phyloP scores from a whole-genome alignment of 1,140 invertebrate species.

The Drosophila novamexicana region DNA sequence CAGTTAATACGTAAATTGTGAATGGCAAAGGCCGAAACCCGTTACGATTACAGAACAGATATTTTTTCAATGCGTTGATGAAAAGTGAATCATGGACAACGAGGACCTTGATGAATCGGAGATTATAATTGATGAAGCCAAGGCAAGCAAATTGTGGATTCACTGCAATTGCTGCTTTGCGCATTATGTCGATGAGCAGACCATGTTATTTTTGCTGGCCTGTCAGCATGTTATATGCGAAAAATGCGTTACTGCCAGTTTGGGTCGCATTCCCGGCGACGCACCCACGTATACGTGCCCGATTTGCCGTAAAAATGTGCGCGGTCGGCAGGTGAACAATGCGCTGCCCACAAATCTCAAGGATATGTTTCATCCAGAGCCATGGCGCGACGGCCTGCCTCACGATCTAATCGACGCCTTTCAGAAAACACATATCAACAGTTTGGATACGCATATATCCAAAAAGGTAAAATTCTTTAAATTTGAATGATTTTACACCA shows the following conservation, averaged over 20 bases:
- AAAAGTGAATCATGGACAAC: neutral
- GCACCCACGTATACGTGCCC: slow-evolving; percentile 50
- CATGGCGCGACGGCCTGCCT: slow-evolving; percentile 37
- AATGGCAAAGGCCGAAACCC: slow-evolving; percentile 16
- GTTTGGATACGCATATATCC: slow-evolving; percentile 38
- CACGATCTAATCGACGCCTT: slow-evolving; percentile 37
- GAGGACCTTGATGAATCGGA: no score
- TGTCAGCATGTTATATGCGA: slow-evolving; percentile 65
- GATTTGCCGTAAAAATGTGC: slow-evolving; percentile 47
- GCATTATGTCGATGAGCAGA: slow-evolving; percentile 22
- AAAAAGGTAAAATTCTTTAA: slow-evolving; percentile 31
- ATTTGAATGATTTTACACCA: neutral
- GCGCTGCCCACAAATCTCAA: slow-evolving; percentile 54
- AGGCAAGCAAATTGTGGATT: slow-evolving; percentile 59
- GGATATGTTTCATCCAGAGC: slow-evolving; percentile 63
- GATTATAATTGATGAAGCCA: slow-evolving; percentile 1
- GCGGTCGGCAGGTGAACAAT: slow-evolving; percentile 59
- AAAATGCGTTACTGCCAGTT: slow-evolving; percentile 43
- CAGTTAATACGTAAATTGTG: neutral
- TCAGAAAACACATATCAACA: slow-evolving; percentile 44
- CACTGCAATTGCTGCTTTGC: slow-evolving; percentile 69
- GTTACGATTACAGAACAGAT: slow-evolving; percentile 5
- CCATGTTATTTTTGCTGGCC: slow-evolving; percentile 55
- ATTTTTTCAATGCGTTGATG: neutral
- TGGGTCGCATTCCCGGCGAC: slow-evolving; percentile 49